Percentiles rank a stretch among this genome's conserved stretches.
phyloP scores from a whole-genome alignment of 2,113 vertebrate species.

The Thamnaconus septentrionalis region DNA sequence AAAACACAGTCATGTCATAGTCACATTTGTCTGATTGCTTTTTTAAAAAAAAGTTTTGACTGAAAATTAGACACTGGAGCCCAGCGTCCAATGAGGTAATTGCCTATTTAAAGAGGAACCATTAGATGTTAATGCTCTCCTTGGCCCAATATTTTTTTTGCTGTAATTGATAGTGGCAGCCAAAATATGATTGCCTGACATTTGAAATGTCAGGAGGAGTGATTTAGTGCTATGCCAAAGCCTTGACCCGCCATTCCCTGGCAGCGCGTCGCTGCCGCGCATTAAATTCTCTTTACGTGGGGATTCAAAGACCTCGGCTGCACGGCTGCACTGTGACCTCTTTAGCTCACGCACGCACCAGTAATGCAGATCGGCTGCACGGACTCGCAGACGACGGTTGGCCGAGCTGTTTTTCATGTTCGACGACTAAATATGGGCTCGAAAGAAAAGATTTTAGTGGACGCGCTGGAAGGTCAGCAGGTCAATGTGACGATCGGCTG shows the following conservation, averaged over 20 bases:
- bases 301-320: constrained; percentile 5
- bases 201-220: constrained; percentile 35
- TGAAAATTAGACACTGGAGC: constrained; percentile 33
- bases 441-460: too few relatives aligned
- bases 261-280: constrained; percentile 6
- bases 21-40: constrained; percentile 44
- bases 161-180: constrained; percentile 26
- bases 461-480: too few relatives aligned
- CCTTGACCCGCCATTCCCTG: constrained; percentile 23
- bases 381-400: too few relatives aligned
- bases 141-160: constrained; percentile 25
- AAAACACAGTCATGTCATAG: constrained; percentile 14
- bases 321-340: not conserved
- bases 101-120: constrained; percentile 36
- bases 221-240: constrained; percentile 27
- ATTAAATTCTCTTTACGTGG: constrained; percentile 14
- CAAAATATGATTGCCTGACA: constrained; percentile 46
- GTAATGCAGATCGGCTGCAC: not conserved
- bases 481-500: too few relatives aligned
- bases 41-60: constrained; percentile 41
- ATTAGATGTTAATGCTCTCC: constrained; percentile 43
- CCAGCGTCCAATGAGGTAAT: constrained; percentile 43
- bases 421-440: too few relatives aligned
- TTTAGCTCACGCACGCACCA: not conserved
- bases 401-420: too few relatives aligned